Evolutionary conservation across 2,113 vertebrate genomes (phyloP).

Genomic region (Rattus norvegicus): DNA sequence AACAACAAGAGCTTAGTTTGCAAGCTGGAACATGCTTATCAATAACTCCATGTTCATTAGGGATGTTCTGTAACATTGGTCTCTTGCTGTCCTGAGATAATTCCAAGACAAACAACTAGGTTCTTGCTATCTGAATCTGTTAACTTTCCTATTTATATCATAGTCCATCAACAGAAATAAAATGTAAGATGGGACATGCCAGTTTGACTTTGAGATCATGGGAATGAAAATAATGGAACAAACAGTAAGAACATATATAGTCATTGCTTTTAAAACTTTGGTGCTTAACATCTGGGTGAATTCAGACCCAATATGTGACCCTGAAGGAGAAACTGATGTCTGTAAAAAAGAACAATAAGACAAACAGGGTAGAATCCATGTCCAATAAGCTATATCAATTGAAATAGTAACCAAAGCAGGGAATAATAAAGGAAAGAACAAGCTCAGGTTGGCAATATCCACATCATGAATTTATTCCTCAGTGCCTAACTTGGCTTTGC

Average conservation of each 20-base stretch:
- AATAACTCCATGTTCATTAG: not conserved
- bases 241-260: not conserved
- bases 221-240: not conserved
- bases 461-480: not conserved
- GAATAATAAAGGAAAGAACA: not conserved
- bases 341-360: not conserved
- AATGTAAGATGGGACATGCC: not conserved
- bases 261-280: conserved; percentile 9
- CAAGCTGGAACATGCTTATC: conserved; percentile 15
- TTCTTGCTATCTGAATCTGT: conserved; percentile 1
- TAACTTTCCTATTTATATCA: conserved; percentile 24
- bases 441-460: not conserved
- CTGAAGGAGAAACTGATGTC: not conserved
- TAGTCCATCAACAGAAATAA: not conserved
- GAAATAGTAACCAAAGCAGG: conserved; percentile 9
- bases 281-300: not conserved
- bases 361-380: not conserved
- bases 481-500: not conserved
- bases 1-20: not conserved
- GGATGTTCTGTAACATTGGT: not conserved
- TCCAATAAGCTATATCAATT: not conserved
- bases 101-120: conserved; percentile 32
- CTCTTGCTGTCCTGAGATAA: not conserved
- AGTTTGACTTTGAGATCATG: not conserved
- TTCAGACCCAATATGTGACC: not conserved